Base-by-base conservation (phyloP, 1,140 invertebrate genomes). In the Carposina sasakii region DNA sequence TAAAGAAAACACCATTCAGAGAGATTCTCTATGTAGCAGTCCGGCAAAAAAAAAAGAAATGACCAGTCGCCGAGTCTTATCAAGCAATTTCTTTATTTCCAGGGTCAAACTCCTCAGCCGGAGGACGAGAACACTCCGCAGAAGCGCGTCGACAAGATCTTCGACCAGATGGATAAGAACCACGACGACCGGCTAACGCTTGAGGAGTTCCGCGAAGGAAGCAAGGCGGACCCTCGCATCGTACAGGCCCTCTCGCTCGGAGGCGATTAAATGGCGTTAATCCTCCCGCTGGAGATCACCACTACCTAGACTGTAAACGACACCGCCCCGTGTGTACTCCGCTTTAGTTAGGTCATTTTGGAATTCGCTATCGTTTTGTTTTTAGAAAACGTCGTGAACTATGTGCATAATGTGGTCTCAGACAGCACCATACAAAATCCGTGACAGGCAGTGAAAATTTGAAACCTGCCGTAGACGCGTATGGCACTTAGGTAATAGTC, bases 81-180 rank as follows among this genome's bases (percentile, higher is more conserved):
- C n/a, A n/a, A n/a, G n/a, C n/a, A n/a, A n/a, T n/a, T n/a, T n/a
- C 24, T 26, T 26, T 26, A 26, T 26, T 65, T 64, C 76, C 81
- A 96, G 94, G 95, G 95, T 16, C 95, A 97, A 76, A 92, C 94
- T 52, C 93, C 95, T 19, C 91, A 93, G 48, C 90, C 94, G 10
- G 95, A 97, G 67, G 95, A 97, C 65, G 96, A 98, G 73, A 98
- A 98, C 76, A 97, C 95, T 30, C 95, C 96, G 1, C 95, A 98
- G 76, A 97, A 97, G 68, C 90, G 97, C 70, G 96, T 98, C 23
- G 96, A 98, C 81, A 96, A 97, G 81, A 98, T 98, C 71, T 98
- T 98, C 86, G 94, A 97, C 79, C 96, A 97, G 76, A 98, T 98
- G 96, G 97, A 98, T 86, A 98, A 98, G 87, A 99, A 99, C 78